Evolutionary conservation across 30 jellyfish, hydroid and myxozoan genomes (phyloP).

Genomic region (Cassiopea andromeda): DNA sequence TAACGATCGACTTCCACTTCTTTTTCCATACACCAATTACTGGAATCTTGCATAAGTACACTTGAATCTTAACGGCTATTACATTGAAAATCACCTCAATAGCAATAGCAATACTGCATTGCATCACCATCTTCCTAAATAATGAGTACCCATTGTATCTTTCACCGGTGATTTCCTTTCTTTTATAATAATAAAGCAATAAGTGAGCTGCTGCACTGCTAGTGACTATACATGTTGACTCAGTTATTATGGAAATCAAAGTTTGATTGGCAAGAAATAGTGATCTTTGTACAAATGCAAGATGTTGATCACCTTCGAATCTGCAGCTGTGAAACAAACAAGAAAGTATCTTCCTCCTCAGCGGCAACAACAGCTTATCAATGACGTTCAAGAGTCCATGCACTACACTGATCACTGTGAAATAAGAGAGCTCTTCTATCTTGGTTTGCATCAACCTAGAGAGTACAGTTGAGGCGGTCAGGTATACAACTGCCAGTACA

Average conservation of each 20-base stretch:
- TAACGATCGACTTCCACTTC: slow-evolving; percentile 18
- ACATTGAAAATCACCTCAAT: slow-evolving; percentile 9
- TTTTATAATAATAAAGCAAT: slow-evolving; percentile 6
- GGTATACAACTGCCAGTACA: not conserved
- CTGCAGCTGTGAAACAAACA: not conserved
- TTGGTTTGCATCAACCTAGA: slow-evolving; percentile 32
- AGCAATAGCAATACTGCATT: slow-evolving; percentile 1
- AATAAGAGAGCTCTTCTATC: not conserved
- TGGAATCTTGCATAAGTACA: not conserved
- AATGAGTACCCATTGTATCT: slow-evolving; percentile 17
- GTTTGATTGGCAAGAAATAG: slow-evolving; percentile 31
- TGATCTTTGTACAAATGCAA: not conserved
- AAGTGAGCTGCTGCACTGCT: slow-evolving; percentile 22
- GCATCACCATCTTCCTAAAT: not conserved
- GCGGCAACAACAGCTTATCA: slow-evolving; percentile 32
- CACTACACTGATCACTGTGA: slow-evolving; percentile 31
- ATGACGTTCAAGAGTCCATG: slow-evolving; percentile 32
- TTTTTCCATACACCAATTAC: not conserved
- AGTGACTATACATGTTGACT: slow-evolving; percentile 3
- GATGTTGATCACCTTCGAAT: not conserved
- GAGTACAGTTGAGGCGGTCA: not conserved
- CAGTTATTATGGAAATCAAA: slow-evolving; percentile 18
- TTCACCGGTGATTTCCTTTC: slow-evolving; percentile 6
- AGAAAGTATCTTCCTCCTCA: not conserved
- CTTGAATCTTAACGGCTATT: slow-evolving; percentile 7